Evolutionary conservation across 1,140 invertebrate genomes (phyloP).

Genomic region (Bradynema listronoti): DNA sequence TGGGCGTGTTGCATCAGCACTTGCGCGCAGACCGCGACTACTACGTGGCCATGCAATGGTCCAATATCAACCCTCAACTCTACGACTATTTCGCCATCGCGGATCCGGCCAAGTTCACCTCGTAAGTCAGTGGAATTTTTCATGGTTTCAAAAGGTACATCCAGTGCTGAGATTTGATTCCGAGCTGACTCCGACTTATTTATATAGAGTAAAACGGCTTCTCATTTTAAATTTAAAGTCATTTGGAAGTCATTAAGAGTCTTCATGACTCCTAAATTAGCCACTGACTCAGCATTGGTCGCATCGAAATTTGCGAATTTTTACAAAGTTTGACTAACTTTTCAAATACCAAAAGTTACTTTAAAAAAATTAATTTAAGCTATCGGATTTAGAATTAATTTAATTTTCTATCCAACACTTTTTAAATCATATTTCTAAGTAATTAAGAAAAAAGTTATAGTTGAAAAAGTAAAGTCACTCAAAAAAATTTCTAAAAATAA

Average conservation of each 20-base stretch:
- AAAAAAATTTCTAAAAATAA: no score
- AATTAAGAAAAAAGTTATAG: no score
- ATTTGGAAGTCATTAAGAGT: background rate
- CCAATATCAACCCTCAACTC: constrained; percentile 60
- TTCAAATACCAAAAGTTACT: no score
- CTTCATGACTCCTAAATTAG: background rate
- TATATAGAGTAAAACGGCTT: background rate
- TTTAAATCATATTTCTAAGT: no score
- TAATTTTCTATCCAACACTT: no score
- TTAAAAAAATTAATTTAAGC: no score
- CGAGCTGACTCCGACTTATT: background rate
- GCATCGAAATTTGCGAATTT: background rate
- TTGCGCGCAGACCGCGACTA: constrained; percentile 62
- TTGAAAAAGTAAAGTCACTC: no score
- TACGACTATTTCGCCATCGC: constrained; percentile 52
- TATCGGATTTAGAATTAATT: no score
- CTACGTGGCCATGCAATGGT: constrained; percentile 60
- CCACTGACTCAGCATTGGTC: background rate
- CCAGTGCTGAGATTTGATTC: background rate
- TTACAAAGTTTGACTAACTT: no score
- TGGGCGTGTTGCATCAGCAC: constrained; percentile 64
- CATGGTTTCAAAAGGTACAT: background rate
- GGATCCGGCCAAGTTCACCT: constrained; percentile 31
- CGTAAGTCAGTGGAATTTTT: constrained; percentile 10
- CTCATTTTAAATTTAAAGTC: constrained; percentile 1